A percentile compares a stretch with the other conserved stretches of the same genome.
Conservation (phyloP, 2,797 vertebrate species). For the Bradypodion pumilum region DNA sequence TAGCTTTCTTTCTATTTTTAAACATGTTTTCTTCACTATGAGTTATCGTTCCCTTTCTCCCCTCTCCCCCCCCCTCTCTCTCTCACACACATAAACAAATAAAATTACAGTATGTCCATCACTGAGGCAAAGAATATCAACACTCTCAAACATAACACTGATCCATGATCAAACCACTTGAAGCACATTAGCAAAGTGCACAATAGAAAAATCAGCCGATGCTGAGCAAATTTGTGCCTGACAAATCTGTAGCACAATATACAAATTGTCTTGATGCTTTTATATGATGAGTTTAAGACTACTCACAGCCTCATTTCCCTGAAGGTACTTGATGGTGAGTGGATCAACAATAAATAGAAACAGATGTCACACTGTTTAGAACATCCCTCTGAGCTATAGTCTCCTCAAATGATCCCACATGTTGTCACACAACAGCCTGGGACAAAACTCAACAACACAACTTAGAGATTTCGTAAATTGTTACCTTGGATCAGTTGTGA, state of each 20-base stretch:
- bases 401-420: not conserved
- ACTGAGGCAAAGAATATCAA: not conserved
- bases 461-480: not conserved
- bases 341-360: not conserved
- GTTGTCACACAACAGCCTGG: not conserved
- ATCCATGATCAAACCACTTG: not conserved
- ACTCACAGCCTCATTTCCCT: not conserved
- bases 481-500: not conserved
- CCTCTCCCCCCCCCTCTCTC: too few species aligned
- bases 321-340: not conserved
- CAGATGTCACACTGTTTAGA: not conserved
- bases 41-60: too few species aligned
- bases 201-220: conserved; percentile 11
- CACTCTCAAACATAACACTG: not conserved
- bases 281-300: not conserved
- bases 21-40: not conserved
- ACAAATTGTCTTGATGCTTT: not conserved
- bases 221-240: not conserved
- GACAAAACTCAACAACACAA: not conserved
- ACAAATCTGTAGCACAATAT: not conserved
- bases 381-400: not conserved
- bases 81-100: not conserved
- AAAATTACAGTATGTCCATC: not conserved
- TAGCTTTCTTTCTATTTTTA: not conserved
- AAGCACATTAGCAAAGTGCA: not conserved